phyloP scores from a whole-genome alignment of 2,888 invertebrate species.

The Celastrina argiolus region DNA sequence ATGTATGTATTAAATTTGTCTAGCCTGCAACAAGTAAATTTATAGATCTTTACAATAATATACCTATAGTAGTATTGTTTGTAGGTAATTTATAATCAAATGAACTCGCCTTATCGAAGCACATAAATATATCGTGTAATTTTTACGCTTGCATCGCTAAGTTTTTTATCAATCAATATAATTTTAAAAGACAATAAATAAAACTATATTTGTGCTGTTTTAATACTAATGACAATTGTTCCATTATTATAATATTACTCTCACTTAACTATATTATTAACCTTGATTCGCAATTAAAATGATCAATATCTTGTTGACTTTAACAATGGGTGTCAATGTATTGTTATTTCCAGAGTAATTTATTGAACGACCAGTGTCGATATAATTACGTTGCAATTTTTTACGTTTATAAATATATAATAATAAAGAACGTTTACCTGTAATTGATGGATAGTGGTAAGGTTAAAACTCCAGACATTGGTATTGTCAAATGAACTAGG shows the following conservation, averaged over 20 bases:
- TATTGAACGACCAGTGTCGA: not conserved
- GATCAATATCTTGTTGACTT: slow-evolving; percentile 8
- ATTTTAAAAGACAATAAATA: too few species aligned
- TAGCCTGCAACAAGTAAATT: not conserved
- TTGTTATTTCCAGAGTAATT: slow-evolving; percentile 3
- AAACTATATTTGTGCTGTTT: not conserved
- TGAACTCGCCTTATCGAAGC: too few species aligned
- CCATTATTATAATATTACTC: not conserved
- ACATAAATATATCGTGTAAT: too few species aligned
- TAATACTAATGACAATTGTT: not conserved
- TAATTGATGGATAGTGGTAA: not conserved
- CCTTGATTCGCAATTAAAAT: slow-evolving; percentile 8
- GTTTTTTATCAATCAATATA: too few species aligned
- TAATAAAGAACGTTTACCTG: not conserved
- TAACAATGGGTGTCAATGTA: slow-evolving; percentile 14
- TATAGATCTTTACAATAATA: not conserved
- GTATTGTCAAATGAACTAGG: not conserved
- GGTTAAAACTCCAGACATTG: not conserved
- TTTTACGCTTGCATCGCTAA: too few species aligned
- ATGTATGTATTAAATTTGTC: not conserved
- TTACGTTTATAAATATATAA: not conserved
- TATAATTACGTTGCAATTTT: not conserved
- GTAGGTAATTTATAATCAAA: too few species aligned
- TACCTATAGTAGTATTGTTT: not conserved
- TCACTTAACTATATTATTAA: slow-evolving; percentile 7